phyloP scores from a whole-genome alignment of 2,888 invertebrate genomes.

The Augiades crinisus region DNA sequence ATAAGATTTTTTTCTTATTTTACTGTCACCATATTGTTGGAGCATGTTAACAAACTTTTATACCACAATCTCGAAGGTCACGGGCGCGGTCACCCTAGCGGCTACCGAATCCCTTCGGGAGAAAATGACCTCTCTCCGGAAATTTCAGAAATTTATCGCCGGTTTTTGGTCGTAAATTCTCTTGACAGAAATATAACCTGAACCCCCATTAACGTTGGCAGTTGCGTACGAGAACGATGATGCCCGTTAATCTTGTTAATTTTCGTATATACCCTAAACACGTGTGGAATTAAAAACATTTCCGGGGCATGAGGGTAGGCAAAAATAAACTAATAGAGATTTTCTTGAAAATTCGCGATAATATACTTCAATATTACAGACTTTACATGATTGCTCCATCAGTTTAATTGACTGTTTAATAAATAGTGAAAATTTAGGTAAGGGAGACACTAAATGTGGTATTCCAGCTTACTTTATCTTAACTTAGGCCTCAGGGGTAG shows the following conservation, averaged over 20 bases:
- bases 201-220: background rate
- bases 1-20: no score
- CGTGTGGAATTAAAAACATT: background rate
- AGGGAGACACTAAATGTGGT: no score
- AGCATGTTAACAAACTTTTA: constrained; percentile 4
- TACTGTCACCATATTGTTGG: constrained; percentile 1
- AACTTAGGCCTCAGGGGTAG: no score
- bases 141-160: constrained; percentile 10
- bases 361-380: no score
- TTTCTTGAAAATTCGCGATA: no score
- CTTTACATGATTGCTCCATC: no score
- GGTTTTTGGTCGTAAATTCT: background rate
- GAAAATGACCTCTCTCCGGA: background rate
- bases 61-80: background rate
- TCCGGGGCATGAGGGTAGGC: no score
- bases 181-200: background rate
- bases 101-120: background rate
- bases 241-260: background rate
- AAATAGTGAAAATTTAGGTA: no score
- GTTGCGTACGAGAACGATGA: background rate
- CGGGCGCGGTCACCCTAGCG: background rate
- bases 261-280: background rate
- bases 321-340: no score
- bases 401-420: no score
- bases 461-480: no score